Conservation (phyloP, 2,888 invertebrate genomes). For the Aspidiotus destructor region DNA sequence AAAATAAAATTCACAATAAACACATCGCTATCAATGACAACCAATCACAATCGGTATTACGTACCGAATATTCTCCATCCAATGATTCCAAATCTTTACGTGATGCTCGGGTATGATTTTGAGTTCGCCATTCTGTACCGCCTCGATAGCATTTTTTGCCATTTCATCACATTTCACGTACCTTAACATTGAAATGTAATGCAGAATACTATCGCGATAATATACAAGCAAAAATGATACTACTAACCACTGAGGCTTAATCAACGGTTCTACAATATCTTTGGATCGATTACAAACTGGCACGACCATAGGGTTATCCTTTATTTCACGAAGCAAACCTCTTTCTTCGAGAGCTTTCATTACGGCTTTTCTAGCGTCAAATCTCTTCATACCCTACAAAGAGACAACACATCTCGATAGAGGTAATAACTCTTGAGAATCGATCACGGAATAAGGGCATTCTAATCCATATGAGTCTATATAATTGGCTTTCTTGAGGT, state of each 20-base stretch:
- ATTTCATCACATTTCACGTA: conserved; percentile 81
- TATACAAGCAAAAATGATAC: not conserved
- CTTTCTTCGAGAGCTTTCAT: conserved; percentile 62
- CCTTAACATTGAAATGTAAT: conserved; percentile 43
- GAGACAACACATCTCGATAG: not conserved
- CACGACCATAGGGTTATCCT: conserved; percentile 91
- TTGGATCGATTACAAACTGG: conserved; percentile 93
- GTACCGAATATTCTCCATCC: conserved; percentile 84
- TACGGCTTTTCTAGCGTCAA: conserved; percentile 75
- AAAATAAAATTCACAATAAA: conserved; percentile 32
- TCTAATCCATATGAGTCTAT: too few relatives aligned
- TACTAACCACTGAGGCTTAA: conserved; percentile 88
- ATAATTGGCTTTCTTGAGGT: too few relatives aligned
- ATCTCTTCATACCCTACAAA: conserved; percentile 72
- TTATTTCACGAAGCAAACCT: conserved; percentile 63
- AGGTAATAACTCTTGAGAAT: too few relatives aligned
- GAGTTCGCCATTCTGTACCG: conserved; percentile 67
- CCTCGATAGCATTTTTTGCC: conserved; percentile 74
- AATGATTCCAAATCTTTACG: conserved; percentile 86
- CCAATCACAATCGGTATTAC: too few relatives aligned
- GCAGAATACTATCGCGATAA: not conserved
- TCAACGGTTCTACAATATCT: conserved; percentile 91
- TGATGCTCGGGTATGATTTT: conserved; percentile 85
- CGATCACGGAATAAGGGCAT: too few relatives aligned
- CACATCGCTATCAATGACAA: too few relatives aligned